Conservation (phyloP, 2,888 invertebrate species). For the Meteorus colon region DNA sequence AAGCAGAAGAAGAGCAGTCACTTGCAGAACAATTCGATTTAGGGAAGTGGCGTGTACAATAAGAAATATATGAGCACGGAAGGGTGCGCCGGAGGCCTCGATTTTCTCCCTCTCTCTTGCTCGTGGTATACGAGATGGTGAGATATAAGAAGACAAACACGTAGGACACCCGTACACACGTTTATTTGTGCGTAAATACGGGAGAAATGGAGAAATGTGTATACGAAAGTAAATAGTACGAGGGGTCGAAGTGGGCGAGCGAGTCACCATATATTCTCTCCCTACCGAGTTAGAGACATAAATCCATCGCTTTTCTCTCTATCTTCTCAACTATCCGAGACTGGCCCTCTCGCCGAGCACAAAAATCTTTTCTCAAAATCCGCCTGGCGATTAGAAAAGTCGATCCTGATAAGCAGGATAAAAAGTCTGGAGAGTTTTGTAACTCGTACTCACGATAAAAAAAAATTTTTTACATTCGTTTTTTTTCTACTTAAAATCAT, state of each 20-base stretch:
- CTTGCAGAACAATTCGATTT: conserved; percentile 14
- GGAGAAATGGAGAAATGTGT: conserved; percentile 54
- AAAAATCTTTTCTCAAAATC: conserved; percentile 37
- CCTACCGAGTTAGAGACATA: conserved; percentile 59
- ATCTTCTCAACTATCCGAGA: conserved; percentile 60
- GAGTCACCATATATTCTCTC: conserved; percentile 32
- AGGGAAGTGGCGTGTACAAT: conserved; percentile 13
- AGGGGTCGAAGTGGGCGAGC: conserved; percentile 45
- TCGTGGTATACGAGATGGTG: conserved; percentile 41
- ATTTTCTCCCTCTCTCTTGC: neutral
- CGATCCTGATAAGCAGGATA: conserved; percentile 25
- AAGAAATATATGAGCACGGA: conserved; percentile 23
- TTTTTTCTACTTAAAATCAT: conserved; percentile 39
- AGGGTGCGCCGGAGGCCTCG: conserved; percentile 16
- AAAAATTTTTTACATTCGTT: conserved; percentile 22
- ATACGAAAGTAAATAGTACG: conserved; percentile 44
- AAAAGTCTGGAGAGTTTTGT: conserved; percentile 30
- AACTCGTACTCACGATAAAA: conserved; percentile 23
- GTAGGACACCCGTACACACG: conserved; percentile 59
- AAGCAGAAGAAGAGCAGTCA: neutral
- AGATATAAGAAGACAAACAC: conserved; percentile 71
- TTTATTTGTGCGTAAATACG: conserved; percentile 69
- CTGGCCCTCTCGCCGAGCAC: conserved; percentile 37
- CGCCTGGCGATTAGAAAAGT: conserved; percentile 28
- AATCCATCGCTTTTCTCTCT: conserved; percentile 68